Percentiles rank a stretch among this genome's conserved stretches.
These are phyloP conservation scores for Hydractinia echinata DNA, from an alignment of 30 jellyfish, hydroid and myxozoan species.

Conservation along the genomic window DNA sequence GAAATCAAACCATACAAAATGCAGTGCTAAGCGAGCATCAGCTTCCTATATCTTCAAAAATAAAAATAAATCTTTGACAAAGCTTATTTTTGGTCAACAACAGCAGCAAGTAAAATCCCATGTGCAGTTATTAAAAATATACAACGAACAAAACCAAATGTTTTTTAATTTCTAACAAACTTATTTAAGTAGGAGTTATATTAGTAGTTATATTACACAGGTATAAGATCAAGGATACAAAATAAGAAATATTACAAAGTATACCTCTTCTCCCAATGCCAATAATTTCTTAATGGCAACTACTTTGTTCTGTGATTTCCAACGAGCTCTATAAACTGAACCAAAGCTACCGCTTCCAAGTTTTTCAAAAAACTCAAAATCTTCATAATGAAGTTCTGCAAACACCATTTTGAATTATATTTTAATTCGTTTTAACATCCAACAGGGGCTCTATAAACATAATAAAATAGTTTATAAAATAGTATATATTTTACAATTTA, in stretches of 20 bases:
- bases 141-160: neutral
- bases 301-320: constrained; percentile 79
- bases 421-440: too few relatives aligned
- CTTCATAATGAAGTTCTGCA: constrained; percentile 63
- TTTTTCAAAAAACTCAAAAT: constrained; percentile 54
- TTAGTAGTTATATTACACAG: neutral
- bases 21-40: too few relatives aligned
- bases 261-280: constrained; percentile 62
- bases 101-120: too few relatives aligned
- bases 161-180: neutral
- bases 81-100: too few relatives aligned
- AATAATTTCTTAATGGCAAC: constrained; percentile 59
- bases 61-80: too few relatives aligned
- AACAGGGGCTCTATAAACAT: too few relatives aligned
- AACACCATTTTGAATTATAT: constrained; percentile 36
- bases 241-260: neutral
- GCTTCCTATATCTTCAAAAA: too few relatives aligned
- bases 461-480: too few relatives aligned
- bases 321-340: constrained; percentile 65
- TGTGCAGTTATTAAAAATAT: neutral
- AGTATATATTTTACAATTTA: too few relatives aligned
- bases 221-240: neutral
- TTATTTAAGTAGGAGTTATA: neutral
- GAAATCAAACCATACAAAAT: too few relatives aligned
- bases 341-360: constrained; percentile 78